phyloP scores from a whole-genome alignment of 2,113 vertebrate genomes.

The Chionodraco myersi region DNA sequence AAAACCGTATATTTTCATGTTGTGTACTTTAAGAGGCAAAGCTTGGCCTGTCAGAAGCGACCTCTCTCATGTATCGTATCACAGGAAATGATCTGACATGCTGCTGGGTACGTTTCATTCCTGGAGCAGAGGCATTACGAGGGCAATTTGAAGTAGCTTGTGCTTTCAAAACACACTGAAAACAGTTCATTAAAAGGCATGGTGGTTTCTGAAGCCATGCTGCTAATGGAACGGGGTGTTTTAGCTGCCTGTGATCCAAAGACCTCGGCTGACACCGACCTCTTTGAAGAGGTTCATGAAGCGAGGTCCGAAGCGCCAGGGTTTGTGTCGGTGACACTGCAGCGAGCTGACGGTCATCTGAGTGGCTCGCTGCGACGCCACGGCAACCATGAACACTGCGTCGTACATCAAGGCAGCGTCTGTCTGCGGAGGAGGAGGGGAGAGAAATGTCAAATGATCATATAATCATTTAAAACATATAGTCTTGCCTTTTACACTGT shows the following conservation, averaged over 20 bases:
- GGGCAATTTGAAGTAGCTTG: background rate
- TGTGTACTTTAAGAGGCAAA: constrained; percentile 16
- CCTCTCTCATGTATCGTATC: constrained; percentile 7
- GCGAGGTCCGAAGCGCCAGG: constrained; percentile 95
- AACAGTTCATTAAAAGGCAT: constrained; percentile 20
- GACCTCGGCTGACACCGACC: constrained; percentile 77
- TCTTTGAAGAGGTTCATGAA: constrained; percentile 98
- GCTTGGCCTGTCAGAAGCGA: background rate
- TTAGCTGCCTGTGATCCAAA: background rate
- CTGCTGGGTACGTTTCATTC: constrained; percentile 5
- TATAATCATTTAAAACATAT: too few species aligned
- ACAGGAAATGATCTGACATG: constrained; percentile 20
- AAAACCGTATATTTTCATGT: constrained; percentile 45
- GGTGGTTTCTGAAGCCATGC: background rate
- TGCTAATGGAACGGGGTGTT: background rate
- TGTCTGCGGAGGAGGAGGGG: constrained; percentile 82
- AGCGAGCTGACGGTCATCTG: constrained; percentile 97
- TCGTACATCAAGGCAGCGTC: constrained; percentile 98
- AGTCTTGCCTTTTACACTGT: too few species aligned
- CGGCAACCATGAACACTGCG: constrained; percentile 94
- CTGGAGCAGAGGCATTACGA: background rate
- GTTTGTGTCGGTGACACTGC: constrained; percentile 97
- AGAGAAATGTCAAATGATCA: too few species aligned
- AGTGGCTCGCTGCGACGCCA: constrained; percentile 91
- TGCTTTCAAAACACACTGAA: background rate